phyloP scores from a whole-genome alignment of 2,888 invertebrate species.

The Limenitis camilla region DNA sequence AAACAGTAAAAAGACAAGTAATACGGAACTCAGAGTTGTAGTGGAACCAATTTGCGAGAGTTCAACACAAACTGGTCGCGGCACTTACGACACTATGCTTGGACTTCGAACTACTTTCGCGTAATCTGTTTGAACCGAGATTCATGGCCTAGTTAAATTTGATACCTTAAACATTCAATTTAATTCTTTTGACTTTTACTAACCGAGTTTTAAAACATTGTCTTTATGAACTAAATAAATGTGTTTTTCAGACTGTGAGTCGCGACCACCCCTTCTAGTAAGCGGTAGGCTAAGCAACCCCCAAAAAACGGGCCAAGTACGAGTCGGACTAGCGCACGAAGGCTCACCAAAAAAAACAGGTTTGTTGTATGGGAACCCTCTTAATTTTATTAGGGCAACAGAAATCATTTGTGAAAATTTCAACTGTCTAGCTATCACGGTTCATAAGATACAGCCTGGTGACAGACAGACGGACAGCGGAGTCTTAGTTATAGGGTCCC shows the following conservation, averaged over 20 bases:
- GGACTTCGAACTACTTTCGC: slow-evolving; percentile 73
- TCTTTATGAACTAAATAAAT: background rate
- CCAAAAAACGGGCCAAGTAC: no score
- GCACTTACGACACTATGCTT: slow-evolving; percentile 65
- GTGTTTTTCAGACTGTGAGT: background rate
- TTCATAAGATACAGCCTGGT: no score
- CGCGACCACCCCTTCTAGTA: no score
- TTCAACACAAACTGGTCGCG: slow-evolving; percentile 42
- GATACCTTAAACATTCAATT: slow-evolving; percentile 5
- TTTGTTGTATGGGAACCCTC: no score
- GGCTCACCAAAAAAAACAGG: no score
- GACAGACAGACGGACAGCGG: no score
- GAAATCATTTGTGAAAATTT: no score
- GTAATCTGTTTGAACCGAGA: slow-evolving; percentile 54
- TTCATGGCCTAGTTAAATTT: background rate
- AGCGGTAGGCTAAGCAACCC: no score
- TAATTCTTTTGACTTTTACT: background rate
- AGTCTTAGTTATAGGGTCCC: no score
- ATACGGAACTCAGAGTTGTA: slow-evolving; percentile 7
- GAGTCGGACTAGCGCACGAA: no score
- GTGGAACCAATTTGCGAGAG: slow-evolving; percentile 42
- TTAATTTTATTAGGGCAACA: no score
- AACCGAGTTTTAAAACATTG: background rate
- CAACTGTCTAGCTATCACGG: no score
- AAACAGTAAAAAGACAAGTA: background rate